phyloP scores from a whole-genome alignment of 2,888 invertebrate species.

The Timema cristinae region DNA sequence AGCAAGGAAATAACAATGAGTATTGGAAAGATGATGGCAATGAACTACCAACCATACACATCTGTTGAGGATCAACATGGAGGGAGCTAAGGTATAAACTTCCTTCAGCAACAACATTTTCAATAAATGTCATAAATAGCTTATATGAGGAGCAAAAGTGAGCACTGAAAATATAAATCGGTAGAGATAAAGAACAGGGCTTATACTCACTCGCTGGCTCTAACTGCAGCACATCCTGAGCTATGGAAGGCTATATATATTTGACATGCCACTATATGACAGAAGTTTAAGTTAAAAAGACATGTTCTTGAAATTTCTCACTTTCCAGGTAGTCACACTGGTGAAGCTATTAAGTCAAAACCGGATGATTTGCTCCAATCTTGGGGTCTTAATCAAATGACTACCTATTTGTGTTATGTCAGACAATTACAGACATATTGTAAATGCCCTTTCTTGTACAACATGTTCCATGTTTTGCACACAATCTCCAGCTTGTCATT shows the following conservation, averaged over 20 bases:
- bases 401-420: constrained; percentile 16
- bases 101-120: constrained; percentile 15
- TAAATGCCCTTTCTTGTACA: constrained; percentile 7
- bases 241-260: constrained; percentile 15
- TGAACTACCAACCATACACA: constrained; percentile 18
- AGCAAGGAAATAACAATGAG: background rate
- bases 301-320: constrained; percentile 9
- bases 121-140: background rate
- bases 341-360: constrained; percentile 1
- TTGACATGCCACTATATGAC: constrained; percentile 12
- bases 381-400: constrained; percentile 10
- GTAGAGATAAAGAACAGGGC: no score
- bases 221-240: constrained; percentile 12
- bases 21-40: constrained; percentile 17
- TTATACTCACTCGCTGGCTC: background rate
- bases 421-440: constrained; percentile 14
- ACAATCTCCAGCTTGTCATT: constrained; percentile 13
- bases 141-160: constrained; percentile 11
- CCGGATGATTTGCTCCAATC: background rate
- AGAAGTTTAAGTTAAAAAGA: constrained; percentile 4
- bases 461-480: constrained; percentile 17
- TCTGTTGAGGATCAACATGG: constrained; percentile 15
- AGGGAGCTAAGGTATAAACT: constrained; percentile 9
- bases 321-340: constrained; percentile 18
- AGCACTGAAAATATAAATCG: background rate